phyloP scores from a whole-genome alignment of 1,140 invertebrate species.

The Lamellibrachia luymesi region DNA sequence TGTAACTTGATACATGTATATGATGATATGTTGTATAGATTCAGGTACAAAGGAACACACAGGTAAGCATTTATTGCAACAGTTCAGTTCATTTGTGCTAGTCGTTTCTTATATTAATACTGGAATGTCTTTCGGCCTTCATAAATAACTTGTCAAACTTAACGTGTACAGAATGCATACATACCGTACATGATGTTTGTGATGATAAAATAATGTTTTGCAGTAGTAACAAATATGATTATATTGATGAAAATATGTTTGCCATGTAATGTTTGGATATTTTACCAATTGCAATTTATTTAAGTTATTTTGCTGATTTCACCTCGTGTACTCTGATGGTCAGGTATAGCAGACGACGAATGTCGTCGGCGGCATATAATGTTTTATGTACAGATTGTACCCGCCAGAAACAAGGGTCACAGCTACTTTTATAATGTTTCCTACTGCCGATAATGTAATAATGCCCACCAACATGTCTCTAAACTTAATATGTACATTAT shows the following conservation, averaged over 20 bases:
- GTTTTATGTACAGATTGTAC: not conserved
- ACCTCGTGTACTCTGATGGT: not conserved
- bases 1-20: conserved; percentile 1
- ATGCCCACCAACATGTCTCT: not conserved
- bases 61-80: conserved; percentile 5
- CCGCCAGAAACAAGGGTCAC: conserved; percentile 2
- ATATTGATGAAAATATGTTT: not conserved
- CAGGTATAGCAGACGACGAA: not conserved
- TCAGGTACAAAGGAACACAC: not conserved
- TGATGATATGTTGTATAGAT: conserved; percentile 1
- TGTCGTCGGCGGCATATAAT: not conserved
- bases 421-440: conserved; percentile 5
- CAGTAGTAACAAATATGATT: conserved; percentile 5
- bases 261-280: conserved; percentile 5
- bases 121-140: not conserved
- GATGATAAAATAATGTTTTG: not conserved
- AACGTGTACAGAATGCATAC: conserved; percentile 4
- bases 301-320: not conserved
- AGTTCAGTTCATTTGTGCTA: not conserved
- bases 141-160: not conserved
- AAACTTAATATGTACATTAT: conserved; percentile 6
- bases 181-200: not conserved
- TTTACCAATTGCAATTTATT: conserved; percentile 6
- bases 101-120: not conserved
- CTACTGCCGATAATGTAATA: not conserved